Percentiles rank a stretch among this genome's conserved stretches.
These are phyloP conservation scores for Lycocerus yunnanus DNA, from an alignment of 2,888 invertebrate genomes.

Conservation along the genomic window DNA sequence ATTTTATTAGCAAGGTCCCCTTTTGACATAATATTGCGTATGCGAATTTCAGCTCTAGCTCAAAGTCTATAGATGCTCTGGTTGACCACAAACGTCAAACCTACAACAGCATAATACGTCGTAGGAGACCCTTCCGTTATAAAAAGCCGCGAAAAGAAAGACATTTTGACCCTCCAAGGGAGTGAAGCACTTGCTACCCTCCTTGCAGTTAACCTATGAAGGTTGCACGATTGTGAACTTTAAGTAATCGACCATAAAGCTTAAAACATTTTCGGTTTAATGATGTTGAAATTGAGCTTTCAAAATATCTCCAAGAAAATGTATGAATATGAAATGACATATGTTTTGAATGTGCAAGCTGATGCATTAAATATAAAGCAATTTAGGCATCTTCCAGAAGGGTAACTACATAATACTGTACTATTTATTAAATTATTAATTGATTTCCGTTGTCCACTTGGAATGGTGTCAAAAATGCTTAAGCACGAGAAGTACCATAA, in stretches of 20 bases:
- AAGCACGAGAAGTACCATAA: neutral
- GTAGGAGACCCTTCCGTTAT: constrained; percentile 41
- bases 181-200: constrained; percentile 43
- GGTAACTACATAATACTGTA: neutral
- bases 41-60: constrained; percentile 39
- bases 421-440: neutral
- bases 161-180: constrained; percentile 49
- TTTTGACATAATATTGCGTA: constrained; percentile 28
- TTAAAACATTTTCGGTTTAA: constrained; percentile 36
- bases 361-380: constrained; percentile 34
- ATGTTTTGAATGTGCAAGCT: constrained; percentile 38
- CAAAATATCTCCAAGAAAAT: constrained; percentile 41
- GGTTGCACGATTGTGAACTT: constrained; percentile 35
- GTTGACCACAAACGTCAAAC: constrained; percentile 36
- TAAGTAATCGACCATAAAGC: constrained; percentile 33
- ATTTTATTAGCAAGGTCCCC: constrained; percentile 40
- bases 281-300: constrained; percentile 46
- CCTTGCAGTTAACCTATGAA: constrained; percentile 47
- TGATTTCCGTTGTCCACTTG: neutral
- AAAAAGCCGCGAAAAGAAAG: constrained; percentile 52
- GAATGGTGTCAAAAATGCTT: neutral
- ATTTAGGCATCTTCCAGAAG: constrained; percentile 23
- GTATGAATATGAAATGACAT: constrained; percentile 48
- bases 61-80: constrained; percentile 36
- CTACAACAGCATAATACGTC: constrained; percentile 43